phyloP scores from a whole-genome alignment of 2,888 invertebrate species.

The Drosophila birchii region DNA sequence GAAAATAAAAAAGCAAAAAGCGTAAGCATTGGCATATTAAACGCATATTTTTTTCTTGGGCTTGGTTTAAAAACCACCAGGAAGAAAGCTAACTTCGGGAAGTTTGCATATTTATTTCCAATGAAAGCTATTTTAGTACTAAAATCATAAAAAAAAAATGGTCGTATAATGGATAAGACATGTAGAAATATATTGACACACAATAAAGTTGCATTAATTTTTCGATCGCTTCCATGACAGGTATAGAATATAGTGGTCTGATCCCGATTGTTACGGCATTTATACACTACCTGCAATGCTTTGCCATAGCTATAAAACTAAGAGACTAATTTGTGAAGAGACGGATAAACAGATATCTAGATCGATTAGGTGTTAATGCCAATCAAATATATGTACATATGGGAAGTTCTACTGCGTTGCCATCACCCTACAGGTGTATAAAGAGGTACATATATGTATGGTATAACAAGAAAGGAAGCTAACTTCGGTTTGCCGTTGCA shows the following conservation, averaged over 20 bases:
- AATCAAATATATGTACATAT: background rate
- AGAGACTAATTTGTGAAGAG: background rate
- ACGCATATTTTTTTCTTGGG: background rate
- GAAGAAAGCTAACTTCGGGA: background rate
- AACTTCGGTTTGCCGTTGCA: no score
- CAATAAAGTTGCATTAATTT: background rate
- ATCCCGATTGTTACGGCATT: background rate
- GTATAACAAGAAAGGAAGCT: no score
- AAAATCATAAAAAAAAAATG: no score
- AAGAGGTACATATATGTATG: no score
- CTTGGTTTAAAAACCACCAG: background rate
- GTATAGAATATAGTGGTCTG: background rate
- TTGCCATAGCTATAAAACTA: background rate
- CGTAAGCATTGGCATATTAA: background rate
- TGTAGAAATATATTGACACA: background rate
- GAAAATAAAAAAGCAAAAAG: conserved; percentile 4
- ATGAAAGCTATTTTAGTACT: no score
- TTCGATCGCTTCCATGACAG: background rate
- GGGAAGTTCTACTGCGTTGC: no score
- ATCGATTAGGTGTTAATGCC: background rate
- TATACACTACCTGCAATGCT: background rate
- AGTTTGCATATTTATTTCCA: background rate
- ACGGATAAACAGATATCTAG: background rate
- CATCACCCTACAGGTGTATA: no score
- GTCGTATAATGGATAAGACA: no score